Base-by-base conservation (phyloP, 2,797 vertebrate genomes). In the Sebastes variabilis region DNA sequence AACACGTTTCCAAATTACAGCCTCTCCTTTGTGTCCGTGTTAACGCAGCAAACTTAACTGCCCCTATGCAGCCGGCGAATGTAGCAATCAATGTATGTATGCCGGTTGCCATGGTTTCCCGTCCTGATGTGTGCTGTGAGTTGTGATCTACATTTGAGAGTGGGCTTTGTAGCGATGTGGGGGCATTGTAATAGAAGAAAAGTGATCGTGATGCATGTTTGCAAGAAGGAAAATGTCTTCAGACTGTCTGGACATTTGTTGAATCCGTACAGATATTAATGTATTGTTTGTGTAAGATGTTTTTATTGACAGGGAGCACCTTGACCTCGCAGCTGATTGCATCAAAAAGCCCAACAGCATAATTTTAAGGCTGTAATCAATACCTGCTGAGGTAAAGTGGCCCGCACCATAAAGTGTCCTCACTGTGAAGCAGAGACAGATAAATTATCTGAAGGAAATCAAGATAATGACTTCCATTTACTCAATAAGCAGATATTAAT, bases 401-500 rank as follows among this genome's bases (percentile, higher is more conserved):
- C 79, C 81, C 29, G 36, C 67, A 14, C 74, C 62, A 38, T 76
- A 74, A 89, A 87, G 79, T 34, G 78, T 90, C 88, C 86, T 88
- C 79, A 66, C 58, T 61, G 80, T 73, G 88, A 78, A 79, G 87
- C 83, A 82, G 68, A 79, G 83, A 82, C 83, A 89, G 90, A 94
- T 90, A 89, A 90, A 95, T 94, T 85, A 91, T 92, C 89, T 77
- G 60, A 83, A 85, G 86, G 91, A 94, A 93, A 93, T 91, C 87
- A 85, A 91, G 89, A 91, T 92, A 95, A 94, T 94, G 93, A 92
- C 91, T 94, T 92, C 86, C 84, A 92, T 94, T 95, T 94, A 94
- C 92, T 95, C 94, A 94, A 94, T 95, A 94, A 93, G 89, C 88
- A 91, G 90, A 94, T 95, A 95, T 95, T 94, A 95, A 94, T 95